These are phyloP conservation scores for Periphyllus acericola DNA, from an alignment of 2,888 invertebrate genomes.

Conservation along the genomic window DNA sequence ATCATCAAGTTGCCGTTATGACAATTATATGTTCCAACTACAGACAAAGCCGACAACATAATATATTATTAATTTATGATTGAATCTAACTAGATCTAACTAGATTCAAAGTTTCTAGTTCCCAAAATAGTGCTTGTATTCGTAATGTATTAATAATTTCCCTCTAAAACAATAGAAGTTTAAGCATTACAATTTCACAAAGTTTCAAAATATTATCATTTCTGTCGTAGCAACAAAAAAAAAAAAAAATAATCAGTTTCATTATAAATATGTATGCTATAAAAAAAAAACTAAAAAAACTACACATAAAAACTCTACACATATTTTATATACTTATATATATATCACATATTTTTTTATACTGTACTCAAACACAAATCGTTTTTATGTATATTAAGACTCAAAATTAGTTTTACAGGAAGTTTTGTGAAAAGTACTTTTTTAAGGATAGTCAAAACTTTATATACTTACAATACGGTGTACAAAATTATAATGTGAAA, in stretches of 20 bases:
- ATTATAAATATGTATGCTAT: background rate
- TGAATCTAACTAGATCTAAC: background rate
- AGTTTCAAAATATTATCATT: slow-evolving; percentile 15
- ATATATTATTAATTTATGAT: slow-evolving; percentile 15
- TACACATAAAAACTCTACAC: no score
- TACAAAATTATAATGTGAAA: no score
- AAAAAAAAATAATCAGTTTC: background rate
- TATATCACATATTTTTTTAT: no score
- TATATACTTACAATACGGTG: no score
- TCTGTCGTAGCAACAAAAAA: background rate
- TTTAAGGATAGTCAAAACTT: no score
- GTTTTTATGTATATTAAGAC: background rate
- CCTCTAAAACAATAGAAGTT: background rate
- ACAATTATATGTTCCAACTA: background rate
- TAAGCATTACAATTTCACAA: background rate
- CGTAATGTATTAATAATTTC: slow-evolving; percentile 27
- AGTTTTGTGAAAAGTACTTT: background rate
- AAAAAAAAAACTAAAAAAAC: no score
- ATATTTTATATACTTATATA: no score
- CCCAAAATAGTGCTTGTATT: background rate
- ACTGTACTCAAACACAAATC: background rate
- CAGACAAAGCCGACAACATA: background rate
- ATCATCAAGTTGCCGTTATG: background rate
- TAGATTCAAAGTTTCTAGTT: background rate
- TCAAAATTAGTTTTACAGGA: background rate